Conservation (phyloP, 2,888 invertebrate species). For the Megamerina dolium region DNA sequence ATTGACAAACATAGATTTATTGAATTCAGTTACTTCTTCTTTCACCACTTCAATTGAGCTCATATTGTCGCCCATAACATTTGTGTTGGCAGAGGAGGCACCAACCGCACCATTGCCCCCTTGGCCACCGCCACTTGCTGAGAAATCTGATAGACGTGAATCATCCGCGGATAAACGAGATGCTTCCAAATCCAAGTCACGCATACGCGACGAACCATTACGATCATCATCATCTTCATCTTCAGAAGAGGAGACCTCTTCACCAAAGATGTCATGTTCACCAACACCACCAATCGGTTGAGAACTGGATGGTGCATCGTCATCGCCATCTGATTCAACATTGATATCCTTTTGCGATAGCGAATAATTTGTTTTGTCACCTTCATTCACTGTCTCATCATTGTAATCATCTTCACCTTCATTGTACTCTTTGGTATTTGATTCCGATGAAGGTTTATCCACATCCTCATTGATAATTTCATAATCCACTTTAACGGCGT, state of each 20-base stretch:
- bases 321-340: conserved; percentile 43
- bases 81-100: conserved; percentile 44
- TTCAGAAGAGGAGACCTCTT: conserved; percentile 84
- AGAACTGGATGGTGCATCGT: conserved; percentile 30
- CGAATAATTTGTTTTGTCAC: conserved; percentile 32
- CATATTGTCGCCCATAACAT: conserved; percentile 20
- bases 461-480: conserved; percentile 87
- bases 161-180: conserved; percentile 70
- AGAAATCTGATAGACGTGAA: conserved; percentile 66
- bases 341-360: conserved; percentile 38
- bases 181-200: conserved; percentile 61
- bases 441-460: conserved; percentile 53
- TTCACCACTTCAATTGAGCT: no score
- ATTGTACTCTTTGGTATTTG: conserved; percentile 33
- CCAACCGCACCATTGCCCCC: conserved; percentile 48
- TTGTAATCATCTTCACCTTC: conserved; percentile 38
- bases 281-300: conserved; percentile 50
- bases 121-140: conserved; percentile 55
- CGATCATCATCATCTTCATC: conserved; percentile 64
- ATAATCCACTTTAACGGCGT: conserved; percentile 82
- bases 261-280: conserved; percentile 87
- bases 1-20: conserved; percentile 41
- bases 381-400: conserved; percentile 36
- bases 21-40: conserved; percentile 41
- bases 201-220: conserved; percentile 49